Evolutionary conservation across 1,140 invertebrate species (phyloP).

Genomic region (Zaprionus taronus): DNA sequence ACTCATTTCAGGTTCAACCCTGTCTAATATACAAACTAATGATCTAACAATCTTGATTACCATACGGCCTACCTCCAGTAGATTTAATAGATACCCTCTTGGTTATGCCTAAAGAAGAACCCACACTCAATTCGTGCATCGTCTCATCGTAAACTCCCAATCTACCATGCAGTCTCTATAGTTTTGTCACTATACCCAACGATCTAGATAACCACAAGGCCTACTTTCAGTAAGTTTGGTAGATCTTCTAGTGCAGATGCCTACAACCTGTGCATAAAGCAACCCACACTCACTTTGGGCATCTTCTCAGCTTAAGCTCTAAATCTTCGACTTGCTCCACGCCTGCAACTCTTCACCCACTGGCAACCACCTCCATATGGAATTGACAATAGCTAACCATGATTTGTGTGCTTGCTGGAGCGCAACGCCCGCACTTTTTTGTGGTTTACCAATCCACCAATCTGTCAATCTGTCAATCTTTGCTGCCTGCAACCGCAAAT

Average conservation of each 20-base stretch:
- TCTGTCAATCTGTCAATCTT: conserved; percentile 13
- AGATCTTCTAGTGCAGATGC: neutral
- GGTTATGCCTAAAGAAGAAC: neutral
- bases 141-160: neutral
- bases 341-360: conserved; percentile 13
- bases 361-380: conserved; percentile 3
- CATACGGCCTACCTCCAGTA: neutral
- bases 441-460: neutral
- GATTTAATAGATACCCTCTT: neutral
- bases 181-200: neutral
- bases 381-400: conserved; percentile 40
- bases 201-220: neutral
- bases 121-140: neutral
- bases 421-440: conserved; percentile 36
- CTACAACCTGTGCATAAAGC: neutral
- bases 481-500: conserved; percentile 52
- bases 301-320: neutral
- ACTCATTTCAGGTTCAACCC: too few species aligned
- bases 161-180: neutral
- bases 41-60: neutral
- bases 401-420: conserved; percentile 41
- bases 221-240: neutral
- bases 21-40: too few species aligned
- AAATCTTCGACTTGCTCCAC: neutral
- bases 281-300: neutral